A percentile compares a stretch with the other conserved stretches of the same genome.
These are phyloP conservation scores for Ischnus inquisitorius DNA, from an alignment of 2,888 invertebrate species.

Conservation along the genomic window DNA sequence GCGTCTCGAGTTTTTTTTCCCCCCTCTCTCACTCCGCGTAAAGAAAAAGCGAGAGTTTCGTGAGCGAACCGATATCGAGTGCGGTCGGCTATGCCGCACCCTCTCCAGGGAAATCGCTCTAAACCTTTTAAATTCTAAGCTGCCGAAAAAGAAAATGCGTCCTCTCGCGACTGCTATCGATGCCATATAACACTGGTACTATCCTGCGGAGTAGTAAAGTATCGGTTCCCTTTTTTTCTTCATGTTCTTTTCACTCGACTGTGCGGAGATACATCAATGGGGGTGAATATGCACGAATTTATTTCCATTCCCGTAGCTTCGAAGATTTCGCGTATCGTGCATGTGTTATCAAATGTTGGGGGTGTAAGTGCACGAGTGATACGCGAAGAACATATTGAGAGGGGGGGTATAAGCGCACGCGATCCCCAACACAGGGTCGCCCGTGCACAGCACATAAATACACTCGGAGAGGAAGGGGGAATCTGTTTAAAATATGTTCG, in stretches of 20 bases:
- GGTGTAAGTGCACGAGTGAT: slow-evolving; percentile 53
- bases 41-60: slow-evolving; percentile 16
- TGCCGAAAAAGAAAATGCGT: slow-evolving; percentile 71
- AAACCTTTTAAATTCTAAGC: slow-evolving; percentile 84
- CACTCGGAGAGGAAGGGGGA: slow-evolving; percentile 82
- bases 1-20: slow-evolving; percentile 10
- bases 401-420: slow-evolving; percentile 67
- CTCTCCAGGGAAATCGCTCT: slow-evolving; percentile 84
- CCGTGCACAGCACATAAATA: slow-evolving; percentile 82
- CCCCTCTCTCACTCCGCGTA: slow-evolving; percentile 5
- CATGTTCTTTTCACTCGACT: slow-evolving; percentile 8
- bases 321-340: slow-evolving; percentile 33
- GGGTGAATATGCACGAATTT: slow-evolving; percentile 52
- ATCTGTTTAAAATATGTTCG: slow-evolving; percentile 85
- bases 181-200: slow-evolving; percentile 65
- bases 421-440: slow-evolving; percentile 73
- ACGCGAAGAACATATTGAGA: slow-evolving; percentile 65
- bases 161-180: slow-evolving; percentile 70
- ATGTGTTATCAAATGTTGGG: slow-evolving; percentile 8
- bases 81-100: slow-evolving; percentile 76
- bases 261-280: slow-evolving; percentile 32
- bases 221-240: slow-evolving; percentile 58
- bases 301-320: slow-evolving; percentile 56
- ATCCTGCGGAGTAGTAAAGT: slow-evolving; percentile 65
- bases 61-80: slow-evolving; percentile 72